Conservation (phyloP, 2,888 invertebrate genomes). For the Coleophora flavipennella region DNA sequence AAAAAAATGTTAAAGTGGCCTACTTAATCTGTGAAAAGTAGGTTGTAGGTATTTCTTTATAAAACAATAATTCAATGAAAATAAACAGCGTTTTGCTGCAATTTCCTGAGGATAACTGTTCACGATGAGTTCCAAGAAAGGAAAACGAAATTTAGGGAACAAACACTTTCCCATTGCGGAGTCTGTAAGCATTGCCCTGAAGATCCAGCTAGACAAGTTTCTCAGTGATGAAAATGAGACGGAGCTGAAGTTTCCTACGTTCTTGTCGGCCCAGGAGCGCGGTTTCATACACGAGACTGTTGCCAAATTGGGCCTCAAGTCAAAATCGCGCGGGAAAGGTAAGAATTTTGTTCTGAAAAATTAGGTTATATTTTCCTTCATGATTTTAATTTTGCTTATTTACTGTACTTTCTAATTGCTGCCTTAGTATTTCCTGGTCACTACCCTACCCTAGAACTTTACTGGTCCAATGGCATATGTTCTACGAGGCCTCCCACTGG, state of each 20-base stretch:
- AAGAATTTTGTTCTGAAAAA: conserved; percentile 12
- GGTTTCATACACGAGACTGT: conserved; percentile 85
- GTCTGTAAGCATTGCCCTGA: conserved; percentile 63
- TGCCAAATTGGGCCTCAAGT: conserved; percentile 78
- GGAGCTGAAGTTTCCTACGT: conserved; percentile 78
- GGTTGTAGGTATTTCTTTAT: too few relatives aligned
- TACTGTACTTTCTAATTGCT: too few relatives aligned
- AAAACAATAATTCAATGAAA: too few relatives aligned
- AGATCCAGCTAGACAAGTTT: conserved; percentile 63
- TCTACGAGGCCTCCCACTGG: too few relatives aligned
- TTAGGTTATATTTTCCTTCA: not conserved
- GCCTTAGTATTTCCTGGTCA: too few relatives aligned
- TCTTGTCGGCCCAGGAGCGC: conserved; percentile 82
- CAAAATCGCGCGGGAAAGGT: conserved; percentile 88
- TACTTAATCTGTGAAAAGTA: too few relatives aligned
- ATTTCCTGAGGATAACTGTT: not conserved
- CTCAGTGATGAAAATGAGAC: conserved; percentile 61
- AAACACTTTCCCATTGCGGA: conserved; percentile 64
- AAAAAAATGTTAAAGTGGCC: too few relatives aligned
- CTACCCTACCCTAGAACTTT: too few relatives aligned
- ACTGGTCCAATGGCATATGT: too few relatives aligned
- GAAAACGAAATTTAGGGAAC: conserved; percentile 47
- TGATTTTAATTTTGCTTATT: too few relatives aligned
- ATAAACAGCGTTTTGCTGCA: too few relatives aligned
- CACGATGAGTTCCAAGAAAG: conserved; percentile 58